phyloP scores from a whole-genome alignment of 2,113 vertebrate species.

The Onychostruthus taczanowskii region DNA sequence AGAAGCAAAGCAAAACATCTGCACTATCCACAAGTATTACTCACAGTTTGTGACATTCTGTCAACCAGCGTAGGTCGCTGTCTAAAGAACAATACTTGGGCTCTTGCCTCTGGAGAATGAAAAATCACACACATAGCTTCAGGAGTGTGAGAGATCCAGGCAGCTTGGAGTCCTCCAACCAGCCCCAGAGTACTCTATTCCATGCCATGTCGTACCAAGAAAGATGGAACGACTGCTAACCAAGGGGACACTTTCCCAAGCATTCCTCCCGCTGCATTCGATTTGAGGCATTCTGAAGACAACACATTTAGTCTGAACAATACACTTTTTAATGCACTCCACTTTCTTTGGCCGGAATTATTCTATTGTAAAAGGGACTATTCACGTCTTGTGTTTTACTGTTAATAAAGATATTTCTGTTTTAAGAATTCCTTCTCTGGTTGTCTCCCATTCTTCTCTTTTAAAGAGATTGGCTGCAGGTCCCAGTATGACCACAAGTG shows the following conservation, averaged over 20 bases:
- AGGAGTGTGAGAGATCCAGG: not conserved
- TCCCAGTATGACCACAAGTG: not conserved
- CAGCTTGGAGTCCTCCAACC: not conserved
- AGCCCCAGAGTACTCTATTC: not conserved
- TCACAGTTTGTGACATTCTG: not conserved
- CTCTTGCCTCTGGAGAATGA: not conserved
- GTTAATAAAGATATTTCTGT: conserved; percentile 64
- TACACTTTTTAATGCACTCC: conserved; percentile 22
- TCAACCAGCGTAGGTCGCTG: not conserved
- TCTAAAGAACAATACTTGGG: not conserved
- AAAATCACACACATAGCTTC: not conserved
- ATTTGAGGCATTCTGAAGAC: conserved; percentile 31
- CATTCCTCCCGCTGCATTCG: conserved; percentile 7
- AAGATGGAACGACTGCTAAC: not conserved
- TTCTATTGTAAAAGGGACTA: conserved; percentile 57
- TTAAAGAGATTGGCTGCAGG: not conserved
- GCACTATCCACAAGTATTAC: not conserved
- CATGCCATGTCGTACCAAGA: accelerated
- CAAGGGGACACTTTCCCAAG: not conserved
- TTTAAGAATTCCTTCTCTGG: not conserved
- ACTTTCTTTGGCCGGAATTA: conserved; percentile 40
- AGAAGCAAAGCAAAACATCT: not conserved
- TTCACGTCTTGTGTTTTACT: conserved; percentile 52
- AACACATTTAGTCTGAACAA: conserved; percentile 3
- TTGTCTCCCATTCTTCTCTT: not conserved